phyloP scores from a whole-genome alignment of 2,888 invertebrate species.

The Prenolepis imparis region DNA sequence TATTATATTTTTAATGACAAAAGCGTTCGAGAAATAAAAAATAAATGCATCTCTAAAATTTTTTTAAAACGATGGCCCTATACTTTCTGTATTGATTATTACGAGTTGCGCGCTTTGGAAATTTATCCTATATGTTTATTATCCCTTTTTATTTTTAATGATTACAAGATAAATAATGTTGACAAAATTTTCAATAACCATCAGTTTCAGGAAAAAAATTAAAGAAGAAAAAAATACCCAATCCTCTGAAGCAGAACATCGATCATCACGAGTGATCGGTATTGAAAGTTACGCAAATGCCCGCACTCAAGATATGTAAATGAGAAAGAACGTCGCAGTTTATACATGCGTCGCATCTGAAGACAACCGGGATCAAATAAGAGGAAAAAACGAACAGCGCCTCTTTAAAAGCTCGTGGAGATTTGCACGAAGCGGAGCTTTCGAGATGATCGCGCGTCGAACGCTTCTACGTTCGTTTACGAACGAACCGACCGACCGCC shows the following conservation, averaged over 20 bases:
- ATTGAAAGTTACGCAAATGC: not conserved
- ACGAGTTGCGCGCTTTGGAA: not conserved
- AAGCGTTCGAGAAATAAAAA: not conserved
- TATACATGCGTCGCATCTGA: not conserved
- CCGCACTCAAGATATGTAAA: constrained; percentile 11
- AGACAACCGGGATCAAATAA: constrained; percentile 15
- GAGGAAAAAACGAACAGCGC: constrained; percentile 59
- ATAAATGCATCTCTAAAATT: not conserved
- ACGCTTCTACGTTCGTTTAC: constrained; percentile 52
- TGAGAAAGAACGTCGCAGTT: not conserved
- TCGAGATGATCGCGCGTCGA: constrained; percentile 67
- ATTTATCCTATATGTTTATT: not conserved
- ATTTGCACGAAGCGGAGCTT: constrained; percentile 62
- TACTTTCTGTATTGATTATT: not conserved
- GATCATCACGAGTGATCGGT: not conserved
- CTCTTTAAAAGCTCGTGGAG: constrained; percentile 70
- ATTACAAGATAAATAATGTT: not conserved
- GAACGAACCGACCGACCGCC: constrained; percentile 56
- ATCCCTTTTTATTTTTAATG: not conserved
- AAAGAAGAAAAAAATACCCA: not conserved
- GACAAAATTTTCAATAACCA: not conserved
- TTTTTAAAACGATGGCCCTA: not conserved
- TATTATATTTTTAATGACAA: not conserved
- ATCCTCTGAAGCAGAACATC: not conserved
- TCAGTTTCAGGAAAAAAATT: not conserved